Evolutionary conservation across 2,797 vertebrate genomes (phyloP).

Genomic region (Chrosomus eos): DNA sequence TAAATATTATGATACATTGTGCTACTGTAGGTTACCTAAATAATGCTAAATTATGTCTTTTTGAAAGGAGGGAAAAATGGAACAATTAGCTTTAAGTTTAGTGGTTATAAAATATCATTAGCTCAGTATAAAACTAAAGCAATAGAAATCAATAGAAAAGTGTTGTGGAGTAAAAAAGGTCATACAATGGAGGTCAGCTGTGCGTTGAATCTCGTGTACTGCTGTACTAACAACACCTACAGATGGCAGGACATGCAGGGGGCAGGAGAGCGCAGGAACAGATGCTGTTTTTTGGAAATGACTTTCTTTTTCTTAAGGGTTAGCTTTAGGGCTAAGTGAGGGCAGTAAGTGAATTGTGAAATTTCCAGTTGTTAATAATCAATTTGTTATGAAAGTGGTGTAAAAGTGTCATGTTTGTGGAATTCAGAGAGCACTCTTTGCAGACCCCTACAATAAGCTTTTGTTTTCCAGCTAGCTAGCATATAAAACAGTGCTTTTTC

Average conservation of each 20-base stretch:
- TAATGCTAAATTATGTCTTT: not conserved
- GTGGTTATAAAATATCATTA: not conserved
- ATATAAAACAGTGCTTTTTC: slow-evolving; percentile 5
- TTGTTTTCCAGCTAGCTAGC: slow-evolving; percentile 10
- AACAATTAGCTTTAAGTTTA: not conserved
- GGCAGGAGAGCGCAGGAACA: not conserved
- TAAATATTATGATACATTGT: not conserved
- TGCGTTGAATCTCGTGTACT: slow-evolving; percentile 60
- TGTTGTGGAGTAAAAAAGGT: not conserved
- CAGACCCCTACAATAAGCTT: not conserved
- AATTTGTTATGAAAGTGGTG: not conserved
- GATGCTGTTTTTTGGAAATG: slow-evolving; percentile 9
- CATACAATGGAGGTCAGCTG: slow-evolving; percentile 67
- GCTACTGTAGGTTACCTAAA: not conserved
- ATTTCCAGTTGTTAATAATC: not conserved
- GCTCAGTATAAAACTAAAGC: not conserved
- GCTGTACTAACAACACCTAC: slow-evolving; percentile 8
- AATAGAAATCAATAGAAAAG: not conserved
- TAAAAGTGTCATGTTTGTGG: not conserved
- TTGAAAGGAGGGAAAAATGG: not conserved
- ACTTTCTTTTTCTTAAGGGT: not conserved
- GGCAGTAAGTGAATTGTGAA: not conserved
- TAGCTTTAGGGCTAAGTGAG: slow-evolving; percentile 1
- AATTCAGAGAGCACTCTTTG: not conserved
- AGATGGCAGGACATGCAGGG: slow-evolving; percentile 32